Evolutionary conservation across 2,113 vertebrate genomes (phyloP), one percentile per base, ranked within the genome.

Genomic region (Caloenas nicobarica): DNA sequence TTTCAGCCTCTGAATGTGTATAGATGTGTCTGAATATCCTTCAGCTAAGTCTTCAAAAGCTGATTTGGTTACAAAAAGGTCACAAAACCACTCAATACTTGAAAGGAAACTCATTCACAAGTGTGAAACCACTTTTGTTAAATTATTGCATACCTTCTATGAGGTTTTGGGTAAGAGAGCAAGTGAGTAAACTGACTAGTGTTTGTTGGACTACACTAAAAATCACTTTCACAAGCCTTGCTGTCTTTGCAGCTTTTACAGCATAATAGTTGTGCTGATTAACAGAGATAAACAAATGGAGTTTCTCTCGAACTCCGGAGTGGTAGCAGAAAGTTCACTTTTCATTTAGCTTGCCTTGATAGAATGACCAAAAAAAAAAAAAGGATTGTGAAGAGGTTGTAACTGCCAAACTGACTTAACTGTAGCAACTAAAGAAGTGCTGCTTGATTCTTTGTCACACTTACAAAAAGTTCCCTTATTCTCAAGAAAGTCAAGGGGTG

Each of bases 221-320:
- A 53, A 48, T 33, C 8, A 24, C 54, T 90, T 82, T 17, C 15
- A 48, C 0, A 4, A 77, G 34, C 36, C 18, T 34, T 12, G 62
- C 76, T 80, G 36, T 74, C 48, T 86, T 77, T 93, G 86, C 71
- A 93, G 76, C 68, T 91, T 91, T 82, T 50, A 16, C 38, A 70
- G 58, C 31, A 70, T 83, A 84, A 84, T 64, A 58, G 65, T 84
- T 92, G 24, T 93, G 83, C 86, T 93, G 94, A 92, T 13, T 71
- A 89, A 73, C 10, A 16, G 26, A 40, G 26, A 40, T 9, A 29
- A 84, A 74, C 91, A 88, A 90, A 78, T 77, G 26, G 13, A 44
- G 33, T 77, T 77, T 90, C 62, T 95, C 84, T 92, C 1, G 5
- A 92, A 86, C 40, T 88, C 36, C 3, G 33, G 34, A 46, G 46